Base-by-base conservation (phyloP, 2,888 invertebrate genomes). In the Apamea epomidion region DNA sequence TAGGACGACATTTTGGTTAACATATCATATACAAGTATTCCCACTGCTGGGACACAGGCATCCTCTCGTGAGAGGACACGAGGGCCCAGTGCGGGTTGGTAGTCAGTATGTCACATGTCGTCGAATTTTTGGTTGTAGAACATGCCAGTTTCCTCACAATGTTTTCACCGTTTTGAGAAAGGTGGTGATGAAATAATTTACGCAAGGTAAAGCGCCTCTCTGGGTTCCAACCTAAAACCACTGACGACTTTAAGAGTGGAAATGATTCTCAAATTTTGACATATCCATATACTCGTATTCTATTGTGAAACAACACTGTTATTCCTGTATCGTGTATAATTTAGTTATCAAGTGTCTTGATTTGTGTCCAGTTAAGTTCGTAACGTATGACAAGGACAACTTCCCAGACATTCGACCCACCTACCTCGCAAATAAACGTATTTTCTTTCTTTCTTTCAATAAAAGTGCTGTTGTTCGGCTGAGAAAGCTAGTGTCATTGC, bases 361-460 rank as follows among this genome's bases (percentile, higher is more conserved):
- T 42, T 29, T 45, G 54, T 69, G n/a, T 37, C 18, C 67, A 75
- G 48, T 48, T 58, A 29, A 65, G 16, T 29, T n/a, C 6, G 21
- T 60, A 62, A 72, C 42, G 58, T 51, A 58, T 51, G 54, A 25
- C 64, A 37, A 16, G 25, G 64, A 65, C 68, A 37, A 42, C 70
- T 70, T 64, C 32, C 45, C 18, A 37, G 72, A 42, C 68, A 45
- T 84, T 58, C 25, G 42, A 83, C 64, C 79, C 79, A 65, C 78
- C 74, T 74, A 62, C 48, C 32, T 32, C 4, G 67, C 67, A 74
- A n/a, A n/a, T n/a, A n/a, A n/a, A n/a, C n/a, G n/a, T n/a, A n/a
- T n/a, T n/a, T n/a, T n/a, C n/a, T n/a, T n/a, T n/a, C n/a, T n/a
- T n/a, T n/a, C n/a, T n/a, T n/a, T n/a, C n/a, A n/a, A 71, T 70